Conservation (phyloP, 2,888 invertebrate genomes). For the Pandemis heparana region DNA sequence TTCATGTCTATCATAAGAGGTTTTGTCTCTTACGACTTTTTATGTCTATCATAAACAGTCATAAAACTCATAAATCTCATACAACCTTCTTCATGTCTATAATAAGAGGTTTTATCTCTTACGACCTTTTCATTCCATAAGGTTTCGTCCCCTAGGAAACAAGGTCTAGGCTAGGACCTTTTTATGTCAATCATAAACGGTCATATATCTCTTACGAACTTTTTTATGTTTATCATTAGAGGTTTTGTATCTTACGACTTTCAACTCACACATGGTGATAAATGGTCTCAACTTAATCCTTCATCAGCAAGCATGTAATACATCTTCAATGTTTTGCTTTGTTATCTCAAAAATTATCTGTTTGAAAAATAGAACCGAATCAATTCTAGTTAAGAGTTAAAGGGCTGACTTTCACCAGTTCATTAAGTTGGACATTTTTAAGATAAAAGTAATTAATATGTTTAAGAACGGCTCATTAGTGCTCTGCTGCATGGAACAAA, state of each 20-base stretch:
- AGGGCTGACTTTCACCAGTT: constrained; percentile 23
- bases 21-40: too few species aligned
- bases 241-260: background rate
- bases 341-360: constrained; percentile 29
- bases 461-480: constrained; percentile 2
- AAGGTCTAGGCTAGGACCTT: too few species aligned
- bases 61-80: too few species aligned
- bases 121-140: background rate
- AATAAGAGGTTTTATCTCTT: background rate
- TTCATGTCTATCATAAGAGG: too few species aligned
- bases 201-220: too few species aligned
- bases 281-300: background rate
- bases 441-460: constrained; percentile 5
- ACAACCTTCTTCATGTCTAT: too few species aligned
- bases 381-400: constrained; percentile 20
- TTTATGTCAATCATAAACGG: too few species aligned
- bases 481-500: background rate
- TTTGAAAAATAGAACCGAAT: constrained; percentile 33
- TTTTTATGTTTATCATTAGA: background rate
- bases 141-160: too few species aligned
- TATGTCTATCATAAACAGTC: too few species aligned
- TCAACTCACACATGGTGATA: background rate
- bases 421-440: background rate
- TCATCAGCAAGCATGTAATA: constrained; percentile 4
- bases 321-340: constrained; percentile 6